Percentiles rank a stretch among this genome's conserved stretches.
Conservation (phyloP, 1,140 invertebrate species). For the Frieseomelitta varia region DNA sequence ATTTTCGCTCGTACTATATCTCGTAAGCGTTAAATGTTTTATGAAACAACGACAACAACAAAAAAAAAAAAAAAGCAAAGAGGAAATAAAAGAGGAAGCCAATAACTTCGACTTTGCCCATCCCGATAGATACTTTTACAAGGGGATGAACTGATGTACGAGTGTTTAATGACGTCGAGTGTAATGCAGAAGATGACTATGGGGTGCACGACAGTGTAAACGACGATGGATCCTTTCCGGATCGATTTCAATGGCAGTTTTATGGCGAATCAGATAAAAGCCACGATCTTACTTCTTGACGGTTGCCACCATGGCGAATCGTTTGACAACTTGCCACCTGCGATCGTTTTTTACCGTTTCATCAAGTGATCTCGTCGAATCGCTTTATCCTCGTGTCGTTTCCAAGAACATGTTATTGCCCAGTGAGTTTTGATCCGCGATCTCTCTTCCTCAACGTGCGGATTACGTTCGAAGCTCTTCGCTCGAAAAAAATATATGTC, state of each 20-base stretch:
- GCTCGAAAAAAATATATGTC: background rate
- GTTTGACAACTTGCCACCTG: conserved; percentile 52
- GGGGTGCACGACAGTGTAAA: conserved; percentile 38
- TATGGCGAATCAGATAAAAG: conserved; percentile 69
- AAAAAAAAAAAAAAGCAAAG: background rate
- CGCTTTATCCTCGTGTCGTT: conserved; percentile 39
- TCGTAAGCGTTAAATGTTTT: background rate
- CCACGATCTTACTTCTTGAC: conserved; percentile 44
- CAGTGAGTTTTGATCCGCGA: conserved; percentile 41
- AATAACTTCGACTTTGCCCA: conserved; percentile 27
- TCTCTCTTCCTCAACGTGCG: background rate
- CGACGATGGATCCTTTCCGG: conserved; percentile 34
- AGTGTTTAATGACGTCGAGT: conserved; percentile 65
- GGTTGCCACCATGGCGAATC: conserved; percentile 57
- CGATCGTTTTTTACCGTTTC: conserved; percentile 59
- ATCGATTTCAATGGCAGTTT: conserved; percentile 66
- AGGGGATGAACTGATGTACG: conserved; percentile 62
- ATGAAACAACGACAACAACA: background rate
- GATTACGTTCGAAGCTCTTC: too few species aligned
- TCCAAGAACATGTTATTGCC: conserved; percentile 40
- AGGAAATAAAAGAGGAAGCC: background rate
- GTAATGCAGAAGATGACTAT: conserved; percentile 26
- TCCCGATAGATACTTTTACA: conserved; percentile 6
- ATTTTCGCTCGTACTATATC: too few species aligned
- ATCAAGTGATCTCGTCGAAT: conserved; percentile 55